phyloP scores from a whole-genome alignment of 2,113 vertebrate genomes.

The Cettia cetti region DNA sequence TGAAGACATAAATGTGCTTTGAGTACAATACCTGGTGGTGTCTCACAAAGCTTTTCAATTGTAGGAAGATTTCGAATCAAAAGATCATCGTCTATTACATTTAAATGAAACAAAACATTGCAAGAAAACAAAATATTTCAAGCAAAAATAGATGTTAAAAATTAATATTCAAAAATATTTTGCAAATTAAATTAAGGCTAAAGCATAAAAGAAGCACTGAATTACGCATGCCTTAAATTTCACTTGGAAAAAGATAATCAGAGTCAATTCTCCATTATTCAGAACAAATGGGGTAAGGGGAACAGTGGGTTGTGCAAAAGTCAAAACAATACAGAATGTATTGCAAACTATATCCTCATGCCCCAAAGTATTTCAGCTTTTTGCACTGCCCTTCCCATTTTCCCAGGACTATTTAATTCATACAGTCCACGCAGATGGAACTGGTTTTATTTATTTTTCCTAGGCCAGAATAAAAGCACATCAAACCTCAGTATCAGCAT shows the following conservation, averaged over 20 bases:
- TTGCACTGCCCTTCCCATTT: not conserved
- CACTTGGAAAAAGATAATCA: not conserved
- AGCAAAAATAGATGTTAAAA: constrained; percentile 51
- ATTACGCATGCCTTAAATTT: not conserved
- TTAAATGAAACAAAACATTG: constrained; percentile 74
- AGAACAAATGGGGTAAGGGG: not conserved
- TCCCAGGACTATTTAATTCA: not conserved
- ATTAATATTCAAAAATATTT: not conserved
- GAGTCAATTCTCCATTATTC: not conserved
- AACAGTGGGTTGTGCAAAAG: not conserved
- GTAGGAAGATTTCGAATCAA: constrained; percentile 85
- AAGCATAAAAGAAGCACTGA: not conserved
- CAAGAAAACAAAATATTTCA: constrained; percentile 67
- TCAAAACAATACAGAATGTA: not conserved
- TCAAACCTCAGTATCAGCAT: not conserved
- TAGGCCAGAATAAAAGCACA: not conserved
- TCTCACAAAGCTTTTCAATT: constrained; percentile 87
- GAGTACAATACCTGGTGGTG: constrained; percentile 84
- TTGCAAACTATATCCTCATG: not conserved
- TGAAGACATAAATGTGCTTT: constrained; percentile 53
- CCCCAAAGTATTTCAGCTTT: not conserved
- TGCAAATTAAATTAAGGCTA: constrained; percentile 12
- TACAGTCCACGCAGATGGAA: not conserved
- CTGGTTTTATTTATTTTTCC: not conserved
- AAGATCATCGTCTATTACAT: constrained; percentile 83